Base-by-base conservation (phyloP, 2,888 invertebrate species). In the Perizoma flavofasciatum region DNA sequence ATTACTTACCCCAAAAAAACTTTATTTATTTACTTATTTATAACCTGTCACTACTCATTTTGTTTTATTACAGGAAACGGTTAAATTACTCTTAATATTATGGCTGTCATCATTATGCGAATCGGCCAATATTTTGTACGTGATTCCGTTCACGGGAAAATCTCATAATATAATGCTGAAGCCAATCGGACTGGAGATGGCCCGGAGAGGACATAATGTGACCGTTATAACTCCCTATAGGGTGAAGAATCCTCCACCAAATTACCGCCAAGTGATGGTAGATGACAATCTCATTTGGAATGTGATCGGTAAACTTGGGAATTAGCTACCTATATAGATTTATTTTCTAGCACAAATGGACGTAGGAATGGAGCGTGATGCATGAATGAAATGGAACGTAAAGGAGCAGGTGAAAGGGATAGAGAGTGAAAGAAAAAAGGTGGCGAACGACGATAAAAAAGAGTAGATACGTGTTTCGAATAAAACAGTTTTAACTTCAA, bases 131-230 rank as follows among this genome's bases (percentile, higher is more conserved):
- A 92, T 93, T 67, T 75, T 93, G 10, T 88, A 85, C 52, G 77
- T 89, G 5, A 77, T 89, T 52, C 92, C 93, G 1, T 90, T 93
- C 68, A 86, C 91, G 4, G 86, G 88, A 0, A 89, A 80, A 61
- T 93, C 93, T 22, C 93, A 93, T 70, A 81, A 86, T 61, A 85
- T 92, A 59, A 75, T 89, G 73, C 75, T 92, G 43, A 84, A 85
- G 64, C 85, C 89, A 0, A 82, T 93, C 33, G 88, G 93, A 4
- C 68, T 92, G 46, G 92, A 92, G 63, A 72, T 93, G 46, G 93
- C 93, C 5, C 72, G 77, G n/a, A 82, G 89, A 53, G 93, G 93
- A 0, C 93, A 93, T 66, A 89, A 93, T 69, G 89, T 93, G 0
- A 93, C 92, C 2, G 87, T 92, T 1, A 87, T 93, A 11, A 86